Evolutionary conservation across 2,888 invertebrate species (phyloP), one percentile per base, ranked within the genome.

Genomic region (Apodemia duryi): DNA sequence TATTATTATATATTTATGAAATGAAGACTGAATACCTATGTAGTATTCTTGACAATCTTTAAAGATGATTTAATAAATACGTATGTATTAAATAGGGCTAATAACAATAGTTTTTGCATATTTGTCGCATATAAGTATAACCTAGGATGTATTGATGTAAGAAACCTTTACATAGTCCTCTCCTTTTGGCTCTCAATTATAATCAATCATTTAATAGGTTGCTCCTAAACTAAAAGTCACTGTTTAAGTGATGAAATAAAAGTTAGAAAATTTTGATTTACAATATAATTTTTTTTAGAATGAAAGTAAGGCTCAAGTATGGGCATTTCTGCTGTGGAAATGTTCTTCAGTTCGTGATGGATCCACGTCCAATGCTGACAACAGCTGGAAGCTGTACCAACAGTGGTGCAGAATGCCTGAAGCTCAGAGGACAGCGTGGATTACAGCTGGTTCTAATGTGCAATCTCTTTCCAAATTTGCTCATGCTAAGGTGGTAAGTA

Each of bases 271-370:
- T 38, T 61, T 61, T 32, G 21, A 13, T 29, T 11, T 43, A 43
- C 9, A 1, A 43, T 43, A 11, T 49, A 57, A 6, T 60, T 65
- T 61, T 70, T 69, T 80, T 60, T 84, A 95, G 93, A 94, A 94
- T 80, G 96, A 96, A 82, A 94, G 94, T 67, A 96, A 96, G 83
- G 95, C 96, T 9, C 96, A 96, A 86, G 95, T 97, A 10, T 97
- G 97, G 97, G 97, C 96, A 52, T 97, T 96, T 78, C 88, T 96
- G 5, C 81, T 97, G 57, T 97, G 97, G 97, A 97, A 97, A 77
- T 91, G 91, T 70, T 91, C 91, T 57, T 90, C 89, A 32, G 85
- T 83, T 0, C 75, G 88, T 0, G 91, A 91, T 73, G 91, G 87
- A 69, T 87, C 83, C 49, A 83, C 88, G 1, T 84, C 89, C 6